These are phyloP conservation scores for Cervus canadensis DNA, from an alignment of 2,113 vertebrate genomes.

Conservation along the genomic window DNA sequence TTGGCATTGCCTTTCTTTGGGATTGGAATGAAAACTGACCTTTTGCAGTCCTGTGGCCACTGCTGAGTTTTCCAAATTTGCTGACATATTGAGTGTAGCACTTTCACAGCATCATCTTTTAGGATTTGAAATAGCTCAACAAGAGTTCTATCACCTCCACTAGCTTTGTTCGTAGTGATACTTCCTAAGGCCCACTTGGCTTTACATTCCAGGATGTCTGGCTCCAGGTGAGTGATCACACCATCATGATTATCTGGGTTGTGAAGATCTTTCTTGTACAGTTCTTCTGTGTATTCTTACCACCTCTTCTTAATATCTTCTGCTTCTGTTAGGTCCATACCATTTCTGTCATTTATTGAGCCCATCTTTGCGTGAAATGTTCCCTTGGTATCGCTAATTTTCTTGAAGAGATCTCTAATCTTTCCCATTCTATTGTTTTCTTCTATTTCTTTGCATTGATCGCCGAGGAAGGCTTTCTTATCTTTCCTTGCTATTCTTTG, in stretches of 20 bases:
- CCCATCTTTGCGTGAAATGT: not conserved
- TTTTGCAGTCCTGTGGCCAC: not conserved
- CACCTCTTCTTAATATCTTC: not conserved
- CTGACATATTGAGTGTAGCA: not conserved
- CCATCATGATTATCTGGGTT: not conserved
- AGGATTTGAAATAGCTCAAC: not conserved
- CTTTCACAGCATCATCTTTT: not conserved
- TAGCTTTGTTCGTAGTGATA: not conserved
- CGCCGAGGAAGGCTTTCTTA: not conserved
- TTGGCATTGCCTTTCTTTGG: not conserved
- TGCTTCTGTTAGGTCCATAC: not conserved
- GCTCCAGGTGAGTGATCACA: not conserved
- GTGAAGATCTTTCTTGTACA: not conserved
- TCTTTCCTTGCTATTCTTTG: not conserved
- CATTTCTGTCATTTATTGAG: not conserved
- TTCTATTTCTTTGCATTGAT: not conserved
- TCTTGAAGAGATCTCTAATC: not conserved
- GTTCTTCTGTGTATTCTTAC: not conserved
- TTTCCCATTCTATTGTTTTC: not conserved
- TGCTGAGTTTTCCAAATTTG: not conserved
- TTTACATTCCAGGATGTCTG: not conserved
- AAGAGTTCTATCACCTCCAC: not conserved
- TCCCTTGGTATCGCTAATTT: not conserved
- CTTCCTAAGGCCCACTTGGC: not conserved
- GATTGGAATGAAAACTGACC: not conserved